Conservation (phyloP, 2,888 invertebrate species). For the Drosophila nr. medialis region DNA sequence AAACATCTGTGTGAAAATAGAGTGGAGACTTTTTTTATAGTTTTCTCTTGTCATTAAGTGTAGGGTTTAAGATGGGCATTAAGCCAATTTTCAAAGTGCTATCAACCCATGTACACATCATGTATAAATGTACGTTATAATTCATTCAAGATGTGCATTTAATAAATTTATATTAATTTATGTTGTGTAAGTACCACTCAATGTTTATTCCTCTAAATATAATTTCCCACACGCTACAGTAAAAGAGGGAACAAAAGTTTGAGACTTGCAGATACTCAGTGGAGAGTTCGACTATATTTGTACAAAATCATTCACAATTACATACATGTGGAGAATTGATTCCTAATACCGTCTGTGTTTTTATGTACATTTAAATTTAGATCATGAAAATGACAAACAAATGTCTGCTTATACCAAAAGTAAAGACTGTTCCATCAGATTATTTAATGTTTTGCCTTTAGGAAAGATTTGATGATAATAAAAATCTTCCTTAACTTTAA, state of each 20-base stretch:
- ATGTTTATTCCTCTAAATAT: neutral
- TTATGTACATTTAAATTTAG: neutral
- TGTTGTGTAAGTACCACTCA: neutral
- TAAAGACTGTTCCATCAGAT: neutral
- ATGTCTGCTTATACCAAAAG: neutral
- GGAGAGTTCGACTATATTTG: neutral
- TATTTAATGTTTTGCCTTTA: neutral
- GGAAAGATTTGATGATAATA: neutral
- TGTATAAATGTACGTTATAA: neutral
- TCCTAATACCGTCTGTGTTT: neutral
- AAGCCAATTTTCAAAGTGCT: neutral
- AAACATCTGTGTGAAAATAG: neutral
- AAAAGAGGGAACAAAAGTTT: neutral
- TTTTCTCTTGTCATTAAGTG: neutral
- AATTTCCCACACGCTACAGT: neutral
- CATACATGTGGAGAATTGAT: neutral
- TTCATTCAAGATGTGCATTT: neutral
- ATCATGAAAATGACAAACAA: neutral
- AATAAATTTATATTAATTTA: neutral
- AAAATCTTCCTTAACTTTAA: neutral
- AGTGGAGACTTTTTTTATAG: neutral
- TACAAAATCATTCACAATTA: neutral
- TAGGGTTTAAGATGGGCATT: neutral
- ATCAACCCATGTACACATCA: neutral
- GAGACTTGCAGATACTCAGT: neutral